A percentile compares a stretch with the other conserved stretches of the same genome.
These are phyloP conservation scores for Drosophila cognata DNA, from an alignment of 2,888 invertebrate species.

Conservation along the genomic window DNA sequence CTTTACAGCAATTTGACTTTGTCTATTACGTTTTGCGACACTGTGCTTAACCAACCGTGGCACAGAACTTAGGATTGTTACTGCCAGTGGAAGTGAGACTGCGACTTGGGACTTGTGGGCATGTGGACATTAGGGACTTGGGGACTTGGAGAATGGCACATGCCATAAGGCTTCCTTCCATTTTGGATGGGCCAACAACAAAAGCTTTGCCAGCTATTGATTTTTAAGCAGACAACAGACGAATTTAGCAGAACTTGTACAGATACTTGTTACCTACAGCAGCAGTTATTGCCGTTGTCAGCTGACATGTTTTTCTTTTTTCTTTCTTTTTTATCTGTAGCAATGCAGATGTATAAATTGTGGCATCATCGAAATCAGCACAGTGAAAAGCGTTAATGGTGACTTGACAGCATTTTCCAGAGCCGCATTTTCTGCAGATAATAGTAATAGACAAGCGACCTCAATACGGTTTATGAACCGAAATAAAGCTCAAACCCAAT, in stretches of 20 bases:
- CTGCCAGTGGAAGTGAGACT: conserved; percentile 2
- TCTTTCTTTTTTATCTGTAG: background rate
- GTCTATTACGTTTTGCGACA: conserved; percentile 46
- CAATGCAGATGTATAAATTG: conserved; percentile 5
- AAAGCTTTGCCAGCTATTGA: conserved; percentile 51
- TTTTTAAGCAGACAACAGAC: conserved; percentile 49
- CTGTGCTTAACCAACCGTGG: conserved; percentile 60
- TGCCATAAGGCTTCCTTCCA: conserved; percentile 49
- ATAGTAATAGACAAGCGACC: conserved; percentile 50
- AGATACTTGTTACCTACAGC: conserved; percentile 2
- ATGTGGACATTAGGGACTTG: background rate
- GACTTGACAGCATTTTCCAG: conserved; percentile 15
- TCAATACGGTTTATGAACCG: conserved; percentile 43
- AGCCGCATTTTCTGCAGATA: conserved; percentile 16
- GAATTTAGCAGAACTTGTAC: conserved; percentile 17
- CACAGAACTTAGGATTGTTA: conserved; percentile 12
- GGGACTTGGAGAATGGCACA: conserved; percentile 33
- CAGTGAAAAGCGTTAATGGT: conserved; percentile 37
- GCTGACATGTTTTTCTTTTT: background rate
- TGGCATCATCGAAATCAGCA: conserved; percentile 30
- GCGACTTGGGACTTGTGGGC: background rate
- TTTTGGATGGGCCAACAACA: background rate
- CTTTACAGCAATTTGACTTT: conserved; percentile 39
- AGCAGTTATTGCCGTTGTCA: conserved; percentile 15
- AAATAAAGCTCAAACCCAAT: conserved; percentile 18